Percentiles rank a stretch among this genome's conserved stretches.
Conservation (phyloP, 2,113 vertebrate species). For the Alligator mississippiensis region DNA sequence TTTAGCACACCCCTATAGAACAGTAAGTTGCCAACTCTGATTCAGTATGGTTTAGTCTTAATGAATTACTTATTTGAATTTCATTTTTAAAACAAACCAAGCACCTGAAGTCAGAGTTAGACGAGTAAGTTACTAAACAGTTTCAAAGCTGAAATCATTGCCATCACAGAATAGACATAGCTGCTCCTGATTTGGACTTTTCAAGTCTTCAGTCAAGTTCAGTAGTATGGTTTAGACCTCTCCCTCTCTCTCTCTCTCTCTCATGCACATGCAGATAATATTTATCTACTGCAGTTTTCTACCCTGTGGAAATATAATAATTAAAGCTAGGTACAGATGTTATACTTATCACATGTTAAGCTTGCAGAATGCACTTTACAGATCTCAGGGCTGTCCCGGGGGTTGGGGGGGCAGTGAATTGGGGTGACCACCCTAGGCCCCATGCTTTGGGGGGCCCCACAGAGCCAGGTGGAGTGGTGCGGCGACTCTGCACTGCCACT, state of each 20-base stretch:
- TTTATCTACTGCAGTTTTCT: background rate
- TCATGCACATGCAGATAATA: background rate
- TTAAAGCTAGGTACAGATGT: too few species aligned
- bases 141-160: background rate
- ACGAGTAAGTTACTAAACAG: background rate
- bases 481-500: too few species aligned
- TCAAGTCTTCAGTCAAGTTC: background rate
- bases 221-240: background rate
- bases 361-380: too few species aligned
- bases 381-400: too few species aligned
- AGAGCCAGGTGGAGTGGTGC: too few species aligned
- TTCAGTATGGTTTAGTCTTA: background rate
- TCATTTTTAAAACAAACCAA: background rate
- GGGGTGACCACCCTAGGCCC: too few species aligned
- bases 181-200: background rate
- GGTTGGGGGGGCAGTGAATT: too few species aligned
- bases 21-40: background rate
- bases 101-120: background rate
- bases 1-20: too few species aligned
- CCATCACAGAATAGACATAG: background rate
- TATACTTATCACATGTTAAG: too few species aligned
- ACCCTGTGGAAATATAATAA: background rate
- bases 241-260: background rate
- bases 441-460: too few species aligned
- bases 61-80: background rate